Evolutionary conservation across 2,113 vertebrate genomes (phyloP).

Genomic region (Ammospiza caudacuta): DNA sequence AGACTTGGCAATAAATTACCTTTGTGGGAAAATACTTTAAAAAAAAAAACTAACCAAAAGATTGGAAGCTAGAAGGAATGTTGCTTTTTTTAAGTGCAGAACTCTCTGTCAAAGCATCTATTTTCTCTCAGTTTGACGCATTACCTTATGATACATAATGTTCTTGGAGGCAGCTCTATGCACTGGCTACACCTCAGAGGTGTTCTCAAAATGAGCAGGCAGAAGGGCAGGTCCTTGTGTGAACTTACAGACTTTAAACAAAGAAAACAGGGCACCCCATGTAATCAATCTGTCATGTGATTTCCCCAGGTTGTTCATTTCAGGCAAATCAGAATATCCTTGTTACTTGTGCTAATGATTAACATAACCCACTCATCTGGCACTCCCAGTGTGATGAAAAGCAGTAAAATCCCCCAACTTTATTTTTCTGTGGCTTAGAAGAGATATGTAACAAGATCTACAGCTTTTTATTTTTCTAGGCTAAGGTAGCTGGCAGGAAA

Average conservation of each 20-base stretch:
- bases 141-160: not conserved
- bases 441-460: not conserved
- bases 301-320: not conserved
- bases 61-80: not conserved
- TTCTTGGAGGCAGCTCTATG: not conserved
- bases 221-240: not conserved
- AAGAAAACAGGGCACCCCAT: not conserved
- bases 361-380: not conserved
- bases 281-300: not conserved
- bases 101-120: constrained; percentile 8
- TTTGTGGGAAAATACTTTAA: not conserved
- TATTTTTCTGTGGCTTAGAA: not conserved
- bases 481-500: not conserved
- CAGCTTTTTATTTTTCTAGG: not conserved
- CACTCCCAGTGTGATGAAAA: not conserved
- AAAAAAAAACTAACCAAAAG: not conserved
- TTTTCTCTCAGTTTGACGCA: constrained; percentile 7
- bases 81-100: not conserved
- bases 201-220: not conserved
- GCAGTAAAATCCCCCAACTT: not conserved
- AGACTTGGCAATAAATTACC: not conserved
- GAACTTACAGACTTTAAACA: not conserved
- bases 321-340: not conserved
- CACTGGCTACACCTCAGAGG: not conserved
- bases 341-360: not conserved